Conservation (phyloP, 2,113 vertebrate species). For the Sminthopsis crassicaudata region DNA sequence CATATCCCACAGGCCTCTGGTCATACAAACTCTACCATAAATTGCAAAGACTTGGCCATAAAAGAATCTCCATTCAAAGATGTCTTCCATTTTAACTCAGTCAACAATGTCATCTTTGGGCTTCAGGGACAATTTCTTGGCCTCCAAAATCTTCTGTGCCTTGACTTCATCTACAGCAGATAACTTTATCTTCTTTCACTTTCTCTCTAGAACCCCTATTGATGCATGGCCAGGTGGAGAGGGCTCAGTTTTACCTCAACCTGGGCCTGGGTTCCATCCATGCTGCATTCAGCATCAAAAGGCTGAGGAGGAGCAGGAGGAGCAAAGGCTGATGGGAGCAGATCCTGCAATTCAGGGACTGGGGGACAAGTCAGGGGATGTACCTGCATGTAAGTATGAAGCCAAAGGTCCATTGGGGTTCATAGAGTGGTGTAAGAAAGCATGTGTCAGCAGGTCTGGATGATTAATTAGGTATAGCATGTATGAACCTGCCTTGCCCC, state of each 20-base stretch:
- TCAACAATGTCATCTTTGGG: conserved; percentile 97
- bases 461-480: background rate
- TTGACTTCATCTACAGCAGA: conserved; percentile 98
- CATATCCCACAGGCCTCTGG: conserved; percentile 96
- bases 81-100: conserved; percentile 97
- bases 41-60: conserved; percentile 99
- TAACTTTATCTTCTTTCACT: conserved; percentile 92
- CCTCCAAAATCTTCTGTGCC: conserved; percentile 93
- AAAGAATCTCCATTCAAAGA: conserved; percentile 98
- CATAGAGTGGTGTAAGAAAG: background rate
- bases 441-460: no score
- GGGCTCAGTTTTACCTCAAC: background rate
- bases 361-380: background rate
- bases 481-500: background rate
- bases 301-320: background rate
- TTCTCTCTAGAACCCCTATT: conserved; percentile 93
- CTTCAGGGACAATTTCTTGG: conserved; percentile 96
- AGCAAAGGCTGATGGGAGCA: background rate
- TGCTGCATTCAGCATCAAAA: no score
- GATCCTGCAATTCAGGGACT: background rate
- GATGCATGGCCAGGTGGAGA: background rate
- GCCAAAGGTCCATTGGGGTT: background rate
- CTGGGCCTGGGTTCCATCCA: background rate
- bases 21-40: conserved; percentile 98
- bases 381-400: background rate